These are phyloP conservation scores for Hedychridium roseum DNA, from an alignment of 2,888 invertebrate species.

Conservation along the genomic window DNA sequence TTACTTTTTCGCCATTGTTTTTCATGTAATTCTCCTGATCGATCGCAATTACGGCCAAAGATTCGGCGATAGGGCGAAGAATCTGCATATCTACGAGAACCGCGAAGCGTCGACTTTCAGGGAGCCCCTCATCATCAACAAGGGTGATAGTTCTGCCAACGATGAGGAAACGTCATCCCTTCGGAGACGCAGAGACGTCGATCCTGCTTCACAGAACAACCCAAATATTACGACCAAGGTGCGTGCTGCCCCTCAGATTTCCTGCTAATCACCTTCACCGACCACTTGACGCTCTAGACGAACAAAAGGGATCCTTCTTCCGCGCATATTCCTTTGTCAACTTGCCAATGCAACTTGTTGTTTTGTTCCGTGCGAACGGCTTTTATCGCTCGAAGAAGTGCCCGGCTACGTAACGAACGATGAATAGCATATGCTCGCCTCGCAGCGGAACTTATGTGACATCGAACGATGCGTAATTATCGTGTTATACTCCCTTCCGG, in stretches of 20 bases:
- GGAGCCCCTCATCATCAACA: constrained; percentile 41
- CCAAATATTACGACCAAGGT: constrained; percentile 57
- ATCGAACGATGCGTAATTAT: constrained; percentile 30
- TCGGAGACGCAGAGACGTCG: constrained; percentile 47
- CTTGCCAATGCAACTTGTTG: neutral
- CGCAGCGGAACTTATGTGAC: neutral
- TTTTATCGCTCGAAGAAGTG: too few relatives aligned
- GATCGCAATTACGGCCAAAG: constrained; percentile 44
- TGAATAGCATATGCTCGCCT: neutral
- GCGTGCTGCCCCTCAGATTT: constrained; percentile 10
- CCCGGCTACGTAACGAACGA: neutral
- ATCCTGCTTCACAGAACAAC: constrained; percentile 33
- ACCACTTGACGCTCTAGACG: too few relatives aligned
- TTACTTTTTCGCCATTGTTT: constrained; percentile 45
- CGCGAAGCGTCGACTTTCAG: constrained; percentile 18
- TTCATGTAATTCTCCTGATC: constrained; percentile 46
- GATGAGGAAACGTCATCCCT: constrained; percentile 44
- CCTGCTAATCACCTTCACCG: constrained; percentile 1
- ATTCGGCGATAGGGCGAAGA: constrained; percentile 43
- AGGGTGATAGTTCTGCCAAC: constrained; percentile 21
- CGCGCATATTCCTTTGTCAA: constrained; percentile 1
- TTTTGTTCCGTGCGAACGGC: too few relatives aligned
- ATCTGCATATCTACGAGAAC: constrained; percentile 39
- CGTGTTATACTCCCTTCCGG: constrained; percentile 41
- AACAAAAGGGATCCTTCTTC: too few relatives aligned